A percentile compares a stretch with the other conserved stretches of the same genome.
phyloP scores from a whole-genome alignment of 2,113 vertebrate species.

The Oenanthe melanoleuca region DNA sequence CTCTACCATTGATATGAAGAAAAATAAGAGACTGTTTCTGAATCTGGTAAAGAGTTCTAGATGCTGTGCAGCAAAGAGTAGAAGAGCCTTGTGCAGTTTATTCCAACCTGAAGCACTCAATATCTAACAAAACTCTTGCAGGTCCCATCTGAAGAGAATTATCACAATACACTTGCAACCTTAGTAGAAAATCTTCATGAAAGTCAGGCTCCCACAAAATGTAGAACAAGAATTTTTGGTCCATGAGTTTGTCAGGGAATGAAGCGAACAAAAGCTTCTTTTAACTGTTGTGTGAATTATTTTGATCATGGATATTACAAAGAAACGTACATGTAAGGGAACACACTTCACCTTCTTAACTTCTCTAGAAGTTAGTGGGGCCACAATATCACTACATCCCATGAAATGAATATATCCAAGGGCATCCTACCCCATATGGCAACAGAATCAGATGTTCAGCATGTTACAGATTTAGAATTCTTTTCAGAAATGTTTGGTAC shows the following conservation, averaged over 20 bases:
- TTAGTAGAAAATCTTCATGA: neutral
- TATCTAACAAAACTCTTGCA: neutral
- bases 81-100: neutral
- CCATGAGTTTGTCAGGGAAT: rapidly evolving
- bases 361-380: neutral
- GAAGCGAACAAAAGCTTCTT: neutral
- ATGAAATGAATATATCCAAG: neutral
- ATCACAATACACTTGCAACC: neutral
- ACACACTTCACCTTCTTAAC: neutral
- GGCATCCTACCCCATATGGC: neutral
- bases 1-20: neutral
- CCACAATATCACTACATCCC: neutral
- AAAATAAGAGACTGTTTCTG: neutral
- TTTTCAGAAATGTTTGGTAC: neutral
- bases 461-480: neutral
- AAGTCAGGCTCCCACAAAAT: neutral
- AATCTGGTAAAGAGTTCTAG: neutral
- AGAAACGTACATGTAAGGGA: rapidly evolving
- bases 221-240: neutral
- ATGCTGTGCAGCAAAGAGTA: neutral
- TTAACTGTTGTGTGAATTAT: neutral
- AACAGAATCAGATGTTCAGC: neutral
- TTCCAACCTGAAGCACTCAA: neutral
- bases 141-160: neutral
- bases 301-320: neutral